Conservation (phyloP, 2,113 vertebrate genomes). For the Malurus elegans region DNA sequence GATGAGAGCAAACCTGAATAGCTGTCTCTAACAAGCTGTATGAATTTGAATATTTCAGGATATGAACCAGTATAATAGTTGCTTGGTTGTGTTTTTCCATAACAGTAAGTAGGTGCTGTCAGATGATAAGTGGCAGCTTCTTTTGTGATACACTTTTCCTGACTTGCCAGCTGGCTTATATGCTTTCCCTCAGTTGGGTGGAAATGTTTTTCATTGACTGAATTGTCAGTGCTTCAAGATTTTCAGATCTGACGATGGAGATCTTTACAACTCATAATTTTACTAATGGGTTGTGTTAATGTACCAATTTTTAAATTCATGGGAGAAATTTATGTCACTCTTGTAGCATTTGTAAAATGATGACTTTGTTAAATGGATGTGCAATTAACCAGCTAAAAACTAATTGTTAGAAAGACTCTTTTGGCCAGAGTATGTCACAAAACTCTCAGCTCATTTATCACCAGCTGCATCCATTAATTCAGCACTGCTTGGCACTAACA, state of each 20-base stretch:
- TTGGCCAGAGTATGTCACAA: constrained; percentile 63
- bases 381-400: constrained; percentile 71
- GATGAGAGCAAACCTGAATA: neutral
- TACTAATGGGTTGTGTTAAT: constrained; percentile 51
- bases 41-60: constrained; percentile 23
- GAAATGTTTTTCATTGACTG: constrained; percentile 55
- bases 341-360: constrained; percentile 69
- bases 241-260: constrained; percentile 39
- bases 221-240: constrained; percentile 48
- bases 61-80: constrained; percentile 43
- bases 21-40: neutral
- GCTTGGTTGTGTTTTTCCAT: constrained; percentile 54
- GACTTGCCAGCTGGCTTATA: constrained; percentile 37
- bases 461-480: constrained; percentile 63
- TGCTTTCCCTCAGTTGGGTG: constrained; percentile 37
- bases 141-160: constrained; percentile 51
- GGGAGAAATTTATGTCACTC: constrained; percentile 65
- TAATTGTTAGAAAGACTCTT: constrained; percentile 70
- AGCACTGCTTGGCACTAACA: constrained; percentile 46
- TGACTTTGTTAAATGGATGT: constrained; percentile 71
- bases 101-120: constrained; percentile 66
- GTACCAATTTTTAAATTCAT: constrained; percentile 49
- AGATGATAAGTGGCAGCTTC: constrained; percentile 55
- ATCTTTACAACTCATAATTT: constrained; percentile 64
- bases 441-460: constrained; percentile 65